phyloP scores from a whole-genome alignment of 2,113 vertebrate genomes.

The Tetrax tetrax region DNA sequence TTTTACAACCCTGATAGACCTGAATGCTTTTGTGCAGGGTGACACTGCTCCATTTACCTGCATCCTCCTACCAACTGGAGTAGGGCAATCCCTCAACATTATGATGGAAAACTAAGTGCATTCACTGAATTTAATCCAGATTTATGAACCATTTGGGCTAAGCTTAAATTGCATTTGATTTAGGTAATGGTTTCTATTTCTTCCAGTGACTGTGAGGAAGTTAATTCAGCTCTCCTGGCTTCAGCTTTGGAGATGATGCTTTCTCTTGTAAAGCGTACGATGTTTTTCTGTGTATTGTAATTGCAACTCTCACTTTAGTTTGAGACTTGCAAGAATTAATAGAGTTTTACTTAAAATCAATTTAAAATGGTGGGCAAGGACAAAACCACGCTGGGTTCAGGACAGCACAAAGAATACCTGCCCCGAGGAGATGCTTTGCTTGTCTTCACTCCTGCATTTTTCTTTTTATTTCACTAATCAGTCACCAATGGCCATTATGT shows the following conservation, averaged over 20 bases:
- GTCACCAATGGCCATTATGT: not conserved
- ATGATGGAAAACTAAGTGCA: not conserved
- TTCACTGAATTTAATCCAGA: not conserved
- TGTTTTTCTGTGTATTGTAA: not conserved
- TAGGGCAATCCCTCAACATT: not conserved
- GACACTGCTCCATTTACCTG: too few species aligned
- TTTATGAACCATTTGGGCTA: not conserved
- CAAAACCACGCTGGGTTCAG: not conserved
- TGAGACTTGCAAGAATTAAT: not conserved
- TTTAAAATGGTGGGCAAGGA: not conserved
- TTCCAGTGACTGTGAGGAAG: not conserved
- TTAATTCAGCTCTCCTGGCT: not conserved
- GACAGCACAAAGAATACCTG: not conserved
- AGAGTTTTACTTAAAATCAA: not conserved
- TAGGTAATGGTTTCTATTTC: not conserved
- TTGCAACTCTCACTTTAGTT: not conserved
- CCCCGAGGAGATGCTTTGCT: not conserved
- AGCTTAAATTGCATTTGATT: not conserved
- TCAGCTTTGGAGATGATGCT: not conserved
- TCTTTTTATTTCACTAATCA: not conserved
- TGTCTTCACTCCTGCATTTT: not conserved
- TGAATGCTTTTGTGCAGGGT: not conserved
- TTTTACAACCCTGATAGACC: not conserved
- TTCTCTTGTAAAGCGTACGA: fast-evolving
- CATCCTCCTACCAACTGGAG: not conserved